Evolutionary conservation across 2,797 vertebrate species (phyloP), one percentile per base, ranked within the genome.

Genomic region (Pseudomugil tenellus): DNA sequence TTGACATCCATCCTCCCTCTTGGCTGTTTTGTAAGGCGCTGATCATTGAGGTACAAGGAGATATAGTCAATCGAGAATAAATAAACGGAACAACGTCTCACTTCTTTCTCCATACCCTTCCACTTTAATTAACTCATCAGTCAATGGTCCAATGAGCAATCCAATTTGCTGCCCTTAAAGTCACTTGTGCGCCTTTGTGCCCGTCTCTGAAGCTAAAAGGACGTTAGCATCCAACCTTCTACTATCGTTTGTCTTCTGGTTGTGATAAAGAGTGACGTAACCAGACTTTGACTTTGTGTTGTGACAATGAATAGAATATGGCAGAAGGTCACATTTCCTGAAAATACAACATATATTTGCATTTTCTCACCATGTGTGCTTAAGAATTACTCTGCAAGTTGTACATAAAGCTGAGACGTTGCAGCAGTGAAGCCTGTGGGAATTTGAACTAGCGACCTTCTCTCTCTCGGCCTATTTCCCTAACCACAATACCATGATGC

Each of bases 61-160:
- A 87, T 87, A 78, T 77, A 75, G 82, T 91, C 88, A 81, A 88
- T 89, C 84, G 69, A 72, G 78, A 75, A 84, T 84, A 80, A 88
- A 92, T 87, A 87, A 88, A 87, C 87, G 78, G 77, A 81, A 87
- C 79, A 21, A 58, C 83, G 80, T 88, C 76, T 72, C 75, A 79
- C 70, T 86, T 75, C 74, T 84, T 70, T 81, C 83, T 76, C 72
- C 73, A 66, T 84, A 84, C 68, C 72, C 85, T 83, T 86, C 86
- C 52, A 68, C 72, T 81, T 90, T 93, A 92, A 92, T 93, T 90
- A 90, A 90, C 81, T 91, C 83, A 85, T 93, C 90, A 85, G 81
- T 87, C 87, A 87, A 79, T 59, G 76, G 84, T 81, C 84, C 73
- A 87, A 90, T 80, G 84, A 91, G 87, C 77, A 83, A 89, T 90